Base-by-base conservation (phyloP, 1,140 invertebrate genomes). In the Cardiocondyla obscurior region DNA sequence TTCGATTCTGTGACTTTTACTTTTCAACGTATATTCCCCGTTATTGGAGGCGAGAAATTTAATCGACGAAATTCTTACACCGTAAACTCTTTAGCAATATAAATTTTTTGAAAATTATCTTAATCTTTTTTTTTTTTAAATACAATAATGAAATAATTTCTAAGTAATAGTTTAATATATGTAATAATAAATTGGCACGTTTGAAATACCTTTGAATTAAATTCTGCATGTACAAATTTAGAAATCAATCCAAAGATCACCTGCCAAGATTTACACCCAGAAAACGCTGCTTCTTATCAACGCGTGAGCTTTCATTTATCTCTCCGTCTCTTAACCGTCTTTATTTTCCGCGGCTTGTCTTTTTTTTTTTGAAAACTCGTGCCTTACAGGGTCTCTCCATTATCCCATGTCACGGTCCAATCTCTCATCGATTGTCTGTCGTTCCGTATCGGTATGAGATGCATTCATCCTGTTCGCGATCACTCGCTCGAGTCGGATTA, bases 361-460 rank as follows among this genome's bases (percentile, higher is more conserved):
- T 64, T 67, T 77, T 22, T 22, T 33, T 77, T 28, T 64, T 67
- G 1, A 39, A 6, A 53, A 53, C 46, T 60, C 46, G 10, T 22
- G 5, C 33, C n/a, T 33, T 53, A 77, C 8, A 42, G 60, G 42
- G 19, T 1, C 64, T 76, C 73, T 62, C 58, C 58, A 76, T 76
- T 76, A 76, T 19, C 42, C 58, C 44, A 62, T 28, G 14, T 64
- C 44, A 39, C 44, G 30, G 14, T 10, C 44, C 73, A 64, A 64
- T 76, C 57, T 36, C 51, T 30, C 19, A 46, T 64, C 58, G 62
- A 67, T 53, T 69, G 36, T 36, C 33, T 12, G 19, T 42, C 46
- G 62, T 22, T 46, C 49, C 33, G 60, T 67, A 77, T 77, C 44
- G 42, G 64, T 42, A 42, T 58, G 33, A 55, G 51, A 33, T 62